phyloP scores from a whole-genome alignment of 2,113 vertebrate genomes.

The Smithornis capensis region DNA sequence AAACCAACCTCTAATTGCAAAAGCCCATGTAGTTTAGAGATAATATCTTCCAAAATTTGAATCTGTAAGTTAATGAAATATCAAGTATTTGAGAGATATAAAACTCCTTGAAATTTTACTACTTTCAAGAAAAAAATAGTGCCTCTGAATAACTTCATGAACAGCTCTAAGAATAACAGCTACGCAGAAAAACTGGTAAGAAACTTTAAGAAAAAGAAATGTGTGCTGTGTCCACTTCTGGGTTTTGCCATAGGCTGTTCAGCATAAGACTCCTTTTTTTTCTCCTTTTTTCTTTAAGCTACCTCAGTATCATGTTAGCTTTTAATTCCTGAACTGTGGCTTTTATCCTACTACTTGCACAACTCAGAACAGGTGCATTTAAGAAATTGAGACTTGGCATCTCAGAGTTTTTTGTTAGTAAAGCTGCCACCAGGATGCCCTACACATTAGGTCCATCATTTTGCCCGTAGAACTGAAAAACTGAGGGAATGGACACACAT shows the following conservation, averaged over 20 bases:
- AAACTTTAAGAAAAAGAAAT: not conserved
- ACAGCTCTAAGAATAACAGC: not conserved
- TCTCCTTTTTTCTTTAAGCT: not conserved
- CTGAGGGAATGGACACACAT: not conserved
- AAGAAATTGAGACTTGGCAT: not conserved
- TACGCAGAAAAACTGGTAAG: not conserved
- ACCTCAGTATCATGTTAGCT: not conserved
- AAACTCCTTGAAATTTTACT: not conserved
- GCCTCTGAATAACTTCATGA: not conserved
- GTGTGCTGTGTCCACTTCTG: not conserved
- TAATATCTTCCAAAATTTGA: not conserved
- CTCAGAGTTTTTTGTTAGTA: not conserved
- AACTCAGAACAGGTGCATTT: not conserved
- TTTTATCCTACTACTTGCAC: not conserved
- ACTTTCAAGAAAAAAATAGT: not conserved
- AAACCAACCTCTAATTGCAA: not conserved
- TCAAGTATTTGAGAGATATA: not conserved
- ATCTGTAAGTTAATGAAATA: not conserved
- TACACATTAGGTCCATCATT: not conserved
- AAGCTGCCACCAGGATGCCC: rapidly evolving
- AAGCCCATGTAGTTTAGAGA: not conserved
- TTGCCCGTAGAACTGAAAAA: not conserved
- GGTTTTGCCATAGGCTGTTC: not conserved
- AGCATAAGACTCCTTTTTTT: rapidly evolving
- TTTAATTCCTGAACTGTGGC: not conserved